Percentiles rank a stretch among this genome's conserved stretches.
Evolutionary conservation across 2,888 invertebrate species (phyloP).

Genomic region (Hydraecia micacea): DNA sequence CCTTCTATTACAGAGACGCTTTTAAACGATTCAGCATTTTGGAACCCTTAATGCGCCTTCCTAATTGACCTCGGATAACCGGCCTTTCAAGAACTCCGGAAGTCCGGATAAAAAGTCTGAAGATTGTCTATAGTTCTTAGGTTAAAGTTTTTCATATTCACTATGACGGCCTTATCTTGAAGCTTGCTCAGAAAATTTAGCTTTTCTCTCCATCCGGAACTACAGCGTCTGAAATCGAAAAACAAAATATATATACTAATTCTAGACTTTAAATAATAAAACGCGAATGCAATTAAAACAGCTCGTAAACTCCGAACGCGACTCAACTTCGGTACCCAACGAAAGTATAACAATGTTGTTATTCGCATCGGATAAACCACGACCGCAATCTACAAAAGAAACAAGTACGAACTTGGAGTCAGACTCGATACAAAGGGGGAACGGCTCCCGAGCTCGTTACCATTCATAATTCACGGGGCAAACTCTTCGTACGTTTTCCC

Average conservation of each 20-base stretch:
- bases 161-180: not conserved
- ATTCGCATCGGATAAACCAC: constrained; percentile 80
- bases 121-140: not conserved
- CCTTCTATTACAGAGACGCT: constrained; percentile 71
- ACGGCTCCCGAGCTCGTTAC: constrained; percentile 83
- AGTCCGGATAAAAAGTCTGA: not conserved
- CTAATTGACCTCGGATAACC: constrained; percentile 73
- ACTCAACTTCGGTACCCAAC: constrained; percentile 63
- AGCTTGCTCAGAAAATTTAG: not conserved
- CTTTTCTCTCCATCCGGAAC: not conserved
- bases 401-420: constrained; percentile 82
- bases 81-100: not conserved
- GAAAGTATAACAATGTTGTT: constrained; percentile 83
- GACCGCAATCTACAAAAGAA: constrained; percentile 86
- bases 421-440: constrained; percentile 72
- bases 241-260: constrained; percentile 43
- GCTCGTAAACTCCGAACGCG: constrained; percentile 65
- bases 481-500: constrained; percentile 89
- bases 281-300: constrained; percentile 66
- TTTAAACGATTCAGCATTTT: constrained; percentile 77
- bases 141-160: not conserved
- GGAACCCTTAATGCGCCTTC: constrained; percentile 69
- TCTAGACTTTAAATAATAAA: constrained; percentile 39
- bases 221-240: not conserved
- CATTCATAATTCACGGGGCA: constrained; percentile 89